Evolutionary conservation across 1,140 invertebrate genomes (phyloP).

Genomic region (Subanguina moxae): DNA sequence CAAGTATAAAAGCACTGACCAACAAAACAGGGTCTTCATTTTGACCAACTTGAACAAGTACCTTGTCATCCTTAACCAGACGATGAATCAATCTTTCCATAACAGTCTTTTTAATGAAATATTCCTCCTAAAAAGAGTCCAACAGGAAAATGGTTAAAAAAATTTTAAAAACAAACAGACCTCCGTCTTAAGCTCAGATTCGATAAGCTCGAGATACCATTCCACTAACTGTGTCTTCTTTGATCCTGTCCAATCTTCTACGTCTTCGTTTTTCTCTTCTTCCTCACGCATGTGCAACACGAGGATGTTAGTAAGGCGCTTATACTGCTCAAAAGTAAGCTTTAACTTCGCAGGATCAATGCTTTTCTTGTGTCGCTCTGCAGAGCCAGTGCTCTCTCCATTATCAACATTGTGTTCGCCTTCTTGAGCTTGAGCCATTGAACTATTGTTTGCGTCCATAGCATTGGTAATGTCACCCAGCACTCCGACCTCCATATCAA

Average conservation of each 20-base stretch:
- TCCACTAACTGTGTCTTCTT: slow-evolving; percentile 77
- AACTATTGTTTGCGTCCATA: slow-evolving; percentile 4
- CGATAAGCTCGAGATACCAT: slow-evolving; percentile 77
- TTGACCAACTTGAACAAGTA: slow-evolving; percentile 82
- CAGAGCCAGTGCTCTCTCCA: slow-evolving; percentile 25
- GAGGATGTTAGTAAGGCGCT: slow-evolving; percentile 82
- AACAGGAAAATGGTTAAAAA: background rate
- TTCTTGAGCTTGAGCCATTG: slow-evolving; percentile 14
- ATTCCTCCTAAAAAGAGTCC: background rate
- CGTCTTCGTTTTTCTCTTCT: slow-evolving; percentile 67
- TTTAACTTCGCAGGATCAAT: slow-evolving; percentile 68
- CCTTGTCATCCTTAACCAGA: slow-evolving; percentile 1
- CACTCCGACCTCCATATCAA: slow-evolving; percentile 61
- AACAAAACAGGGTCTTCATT: slow-evolving; percentile 63
- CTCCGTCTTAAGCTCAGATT: background rate
- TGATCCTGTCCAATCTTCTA: slow-evolving; percentile 67
- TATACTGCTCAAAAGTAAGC: slow-evolving; percentile 90
- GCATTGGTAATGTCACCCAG: slow-evolving; percentile 24
- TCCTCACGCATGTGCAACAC: slow-evolving; percentile 79
- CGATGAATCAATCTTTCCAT: background rate
- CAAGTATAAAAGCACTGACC: background rate
- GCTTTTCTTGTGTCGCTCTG: slow-evolving; percentile 23
- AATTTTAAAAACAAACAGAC: background rate
- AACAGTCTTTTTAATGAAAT: background rate
- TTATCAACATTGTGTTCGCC: slow-evolving; percentile 17